Evolutionary conservation across 2,797 vertebrate species (phyloP), one percentile per base, ranked within the genome.

Genomic region (Hyperoplus lanceolatus): DNA sequence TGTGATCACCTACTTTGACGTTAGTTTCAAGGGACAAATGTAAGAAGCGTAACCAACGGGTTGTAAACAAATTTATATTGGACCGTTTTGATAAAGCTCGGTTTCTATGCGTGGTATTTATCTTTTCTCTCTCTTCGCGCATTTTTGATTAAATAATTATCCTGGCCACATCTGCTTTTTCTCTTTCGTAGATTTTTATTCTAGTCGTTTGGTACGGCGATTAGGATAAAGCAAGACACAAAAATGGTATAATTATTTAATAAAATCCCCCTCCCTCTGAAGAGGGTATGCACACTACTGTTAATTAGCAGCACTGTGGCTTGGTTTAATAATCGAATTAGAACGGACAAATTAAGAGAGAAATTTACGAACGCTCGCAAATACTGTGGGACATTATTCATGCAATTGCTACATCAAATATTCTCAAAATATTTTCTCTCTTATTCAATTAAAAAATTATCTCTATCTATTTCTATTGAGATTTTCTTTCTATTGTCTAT

Each of bases 211-310:
- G 15, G 48, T 80, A 76, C 74, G 29, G 69, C 79, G 87, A 93
- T 85, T 69, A 93, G 74, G 82, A 92, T 92, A 80, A 90, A 90
- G 79, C 43, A 11, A 54, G 69, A 88, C 85, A 84, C 45, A 66
- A 76, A 82, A 84, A 86, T 74, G 42, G 86, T 89, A 92, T 82
- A 93, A 95, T 94, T 92, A 94, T 94, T 94, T 89, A 93, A 94
- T 91, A 90, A 91, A 81, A 79, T n/a, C 54, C 72, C 68, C 78
- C 77, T 72, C 72, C 81, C 54, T 70, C 70, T 75, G 65, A 62
- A 59, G 46, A 60, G 66, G 62, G 61, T 81, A 80, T 90, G 76
- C 83, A 72, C 71, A 75, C 74, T 75, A 82, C 66, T 71, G 80
- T 90, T 95, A 95, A 95, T 96, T 95, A 95, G 88, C 86, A 68